Conservation (phyloP, 2,113 vertebrate genomes). For the Sinocyclocheilus maitianheensis region DNA sequence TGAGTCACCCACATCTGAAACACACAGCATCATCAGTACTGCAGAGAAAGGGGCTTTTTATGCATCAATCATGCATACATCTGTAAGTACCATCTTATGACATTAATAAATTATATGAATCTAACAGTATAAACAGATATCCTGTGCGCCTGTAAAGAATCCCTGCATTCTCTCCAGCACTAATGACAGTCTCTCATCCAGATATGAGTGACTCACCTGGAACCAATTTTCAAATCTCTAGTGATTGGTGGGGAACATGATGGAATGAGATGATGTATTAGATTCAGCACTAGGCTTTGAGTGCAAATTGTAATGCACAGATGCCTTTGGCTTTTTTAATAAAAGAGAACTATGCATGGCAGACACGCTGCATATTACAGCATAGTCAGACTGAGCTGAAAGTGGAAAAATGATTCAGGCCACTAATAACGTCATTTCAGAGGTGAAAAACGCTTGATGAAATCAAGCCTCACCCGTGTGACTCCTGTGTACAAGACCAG, state of each 20-base stretch:
- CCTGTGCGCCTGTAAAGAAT: conserved; percentile 3
- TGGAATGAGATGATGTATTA: conserved; percentile 30
- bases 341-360: background rate
- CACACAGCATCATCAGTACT: conserved; percentile 1
- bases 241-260: conserved; percentile 37
- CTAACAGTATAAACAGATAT: conserved; percentile 8
- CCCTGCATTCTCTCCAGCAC: background rate
- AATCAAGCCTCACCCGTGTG: conserved; percentile 78
- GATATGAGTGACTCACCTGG: conserved; percentile 34
- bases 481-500: conserved; percentile 93
- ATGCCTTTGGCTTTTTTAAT: conserved; percentile 33
- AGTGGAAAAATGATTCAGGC: background rate
- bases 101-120: conserved; percentile 15
- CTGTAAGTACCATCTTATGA: background rate
- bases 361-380: background rate
- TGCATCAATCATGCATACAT: conserved; percentile 5
- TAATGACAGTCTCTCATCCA: conserved; percentile 9
- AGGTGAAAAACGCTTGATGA: background rate
- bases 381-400: background rate
- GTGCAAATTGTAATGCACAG: background rate
- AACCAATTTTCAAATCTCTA: conserved; percentile 44
- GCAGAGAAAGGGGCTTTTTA: background rate
- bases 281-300: background rate
- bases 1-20: conserved; percentile 20
- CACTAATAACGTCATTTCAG: conserved; percentile 16